Evolutionary conservation across 2,113 vertebrate genomes (phyloP).

Genomic region (Engystomops pustulosus): DNA sequence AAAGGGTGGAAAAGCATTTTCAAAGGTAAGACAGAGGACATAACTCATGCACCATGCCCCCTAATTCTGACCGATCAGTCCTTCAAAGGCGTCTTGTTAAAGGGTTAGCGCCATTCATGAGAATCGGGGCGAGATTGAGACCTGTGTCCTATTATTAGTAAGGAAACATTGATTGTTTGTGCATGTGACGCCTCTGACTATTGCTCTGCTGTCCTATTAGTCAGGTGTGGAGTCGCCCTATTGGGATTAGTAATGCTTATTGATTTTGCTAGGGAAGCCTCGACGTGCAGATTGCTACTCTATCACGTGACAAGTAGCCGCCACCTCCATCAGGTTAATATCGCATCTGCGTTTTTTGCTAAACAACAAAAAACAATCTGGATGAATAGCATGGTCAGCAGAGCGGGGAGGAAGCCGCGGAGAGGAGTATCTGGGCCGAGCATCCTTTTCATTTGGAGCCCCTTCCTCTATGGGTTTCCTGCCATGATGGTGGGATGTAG

Average conservation of each 20-base stretch:
- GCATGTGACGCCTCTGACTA: neutral
- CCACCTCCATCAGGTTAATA: neutral
- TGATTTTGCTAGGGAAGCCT: neutral
- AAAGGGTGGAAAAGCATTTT: constrained; percentile 95
- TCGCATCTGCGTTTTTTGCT: neutral
- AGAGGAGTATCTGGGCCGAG: constrained; percentile 16
- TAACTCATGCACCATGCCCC: neutral
- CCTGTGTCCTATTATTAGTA: no score
- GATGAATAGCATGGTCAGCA: constrained; percentile 15
- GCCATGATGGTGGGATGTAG: constrained; percentile 28
- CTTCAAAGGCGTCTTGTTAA: neutral
- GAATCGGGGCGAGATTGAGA: no score
- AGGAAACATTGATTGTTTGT: neutral
- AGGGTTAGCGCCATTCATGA: no score
- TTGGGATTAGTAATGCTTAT: neutral
- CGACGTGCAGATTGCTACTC: neutral
- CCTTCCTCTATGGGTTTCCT: constrained; percentile 49
- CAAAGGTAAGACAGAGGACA: constrained; percentile 85
- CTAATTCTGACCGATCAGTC: neutral
- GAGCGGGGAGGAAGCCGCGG: neutral
- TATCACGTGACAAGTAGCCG: neutral
- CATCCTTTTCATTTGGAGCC: constrained; percentile 32
- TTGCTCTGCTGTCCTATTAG: neutral
- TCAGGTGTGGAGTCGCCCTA: neutral
- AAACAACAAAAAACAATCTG: neutral